Percentiles rank a stretch among this genome's conserved stretches.
Conservation (phyloP, 35 echinoderm and acorn worm genomes). For the Amphiura filiformis region DNA sequence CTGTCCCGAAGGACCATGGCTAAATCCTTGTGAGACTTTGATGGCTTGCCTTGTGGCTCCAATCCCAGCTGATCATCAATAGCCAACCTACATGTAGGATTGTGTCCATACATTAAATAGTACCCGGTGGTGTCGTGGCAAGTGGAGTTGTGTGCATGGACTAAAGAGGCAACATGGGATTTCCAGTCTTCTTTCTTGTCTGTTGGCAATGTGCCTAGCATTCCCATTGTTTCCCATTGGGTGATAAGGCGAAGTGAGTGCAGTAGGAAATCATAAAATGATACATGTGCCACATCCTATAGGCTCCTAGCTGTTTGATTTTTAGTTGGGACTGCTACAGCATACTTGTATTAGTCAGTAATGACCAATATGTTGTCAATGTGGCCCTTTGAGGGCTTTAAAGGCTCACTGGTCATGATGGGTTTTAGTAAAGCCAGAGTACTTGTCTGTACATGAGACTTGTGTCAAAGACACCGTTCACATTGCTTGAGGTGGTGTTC, state of each 20-base stretch:
- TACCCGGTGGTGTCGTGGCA: neutral
- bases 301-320: conserved; percentile 15
- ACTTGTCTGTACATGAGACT: neutral
- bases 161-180: neutral
- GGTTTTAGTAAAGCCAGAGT: neutral
- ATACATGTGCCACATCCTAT: neutral
- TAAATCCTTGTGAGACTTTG: neutral
- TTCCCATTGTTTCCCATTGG: conserved; percentile 49
- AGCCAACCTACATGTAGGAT: conserved; percentile 15
- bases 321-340: neutral
- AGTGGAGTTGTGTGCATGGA: conserved; percentile 17
- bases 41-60: neutral
- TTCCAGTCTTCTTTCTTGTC: conserved; percentile 52
- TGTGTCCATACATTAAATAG: conserved; percentile 22
- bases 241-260: conserved; percentile 58
- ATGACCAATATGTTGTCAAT: neutral
- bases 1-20: neutral
- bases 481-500: neutral
- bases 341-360: conserved; percentile 52
- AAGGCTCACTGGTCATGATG: neutral
- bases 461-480: neutral
- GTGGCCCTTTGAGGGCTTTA: neutral
- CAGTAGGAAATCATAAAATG: neutral
- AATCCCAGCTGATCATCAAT: neutral
- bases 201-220: conserved; percentile 38